Evolutionary conservation across 2,888 invertebrate species (phyloP).

Genomic region (Alitta virens): DNA sequence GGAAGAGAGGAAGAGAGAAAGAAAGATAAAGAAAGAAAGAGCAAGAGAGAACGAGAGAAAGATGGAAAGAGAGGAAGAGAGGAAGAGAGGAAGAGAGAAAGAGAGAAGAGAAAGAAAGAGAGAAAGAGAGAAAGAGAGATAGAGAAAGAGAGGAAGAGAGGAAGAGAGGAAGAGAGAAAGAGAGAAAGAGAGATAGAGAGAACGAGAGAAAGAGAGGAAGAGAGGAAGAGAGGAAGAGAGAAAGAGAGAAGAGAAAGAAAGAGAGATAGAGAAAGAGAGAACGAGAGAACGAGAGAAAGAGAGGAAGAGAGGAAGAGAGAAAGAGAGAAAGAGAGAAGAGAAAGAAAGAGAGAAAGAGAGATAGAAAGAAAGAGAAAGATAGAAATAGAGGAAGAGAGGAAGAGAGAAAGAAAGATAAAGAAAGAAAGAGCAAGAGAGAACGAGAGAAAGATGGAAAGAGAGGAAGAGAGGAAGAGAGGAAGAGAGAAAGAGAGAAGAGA

Average conservation of each 20-base stretch:
- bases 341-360: constrained; percentile 10
- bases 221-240: constrained; percentile 14
- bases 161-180: neutral
- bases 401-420: no score
- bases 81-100: neutral
- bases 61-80: neutral
- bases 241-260: constrained; percentile 6
- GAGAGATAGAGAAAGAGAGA: constrained; percentile 12
- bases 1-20: constrained; percentile 5
- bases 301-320: neutral
- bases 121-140: no score
- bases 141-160: no score
- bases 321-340: neutral
- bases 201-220: constrained; percentile 16
- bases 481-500: neutral
- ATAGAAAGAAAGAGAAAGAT: constrained; percentile 1
- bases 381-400: constrained; percentile 9
- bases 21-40: neutral
- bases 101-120: neutral
- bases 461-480: neutral
- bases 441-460: neutral
- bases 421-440: neutral
- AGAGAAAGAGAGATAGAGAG: constrained; percentile 11
- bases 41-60: neutral
- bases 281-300: constrained; percentile 4